Evolutionary conservation across 2,888 invertebrate genomes (phyloP), one percentile per base, ranked within the genome.

Genomic region (Lycocerus yunnanus): DNA sequence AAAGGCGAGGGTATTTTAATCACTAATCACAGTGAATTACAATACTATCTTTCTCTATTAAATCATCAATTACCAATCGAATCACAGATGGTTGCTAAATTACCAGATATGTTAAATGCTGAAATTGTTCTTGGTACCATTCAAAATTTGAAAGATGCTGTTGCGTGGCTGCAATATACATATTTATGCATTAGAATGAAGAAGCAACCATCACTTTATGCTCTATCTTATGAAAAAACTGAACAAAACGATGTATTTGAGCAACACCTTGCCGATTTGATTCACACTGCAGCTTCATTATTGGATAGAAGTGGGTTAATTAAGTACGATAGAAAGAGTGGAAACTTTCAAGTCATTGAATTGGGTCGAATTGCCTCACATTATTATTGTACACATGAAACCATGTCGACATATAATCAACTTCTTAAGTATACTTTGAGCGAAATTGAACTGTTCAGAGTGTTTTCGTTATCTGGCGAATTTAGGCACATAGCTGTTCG

Each of bases 11-110:
- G 99, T 73, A 98, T 99, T 83, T 90, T 99, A 43, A 98, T 99
- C 70, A 99, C 99, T 0, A 99, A 99, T 86, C 99, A 99, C 88
- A 97, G 97, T 77, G 99, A 99, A 87, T 91, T 99, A 9, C 98
- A 99, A 83, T 99, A 98, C 88, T 99, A 99, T 88, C 89, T 99
- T 16, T 99, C 98, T 0, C 89, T 99, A 14, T 90, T 99, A 79
- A 99, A 99, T 88, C 99, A 99, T 86, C 99, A 99, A 85, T 88
- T 99, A 78, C 99, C 99, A 0, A 97, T 99, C 70, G 99, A 99
- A 87, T 97, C 97, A 0, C 99, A 99, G 88, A 89, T 99, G 83
- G 91, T 99, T 16, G 90, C 94, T 70, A 97, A 96, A 86, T 88
- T 99, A 84, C 94, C 99, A 0, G 99, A 99, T 85, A 96, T 98